These are phyloP conservation scores for Phrynosoma blainvillii DNA, from an alignment of 2,113 vertebrate species.

Conservation along the genomic window DNA sequence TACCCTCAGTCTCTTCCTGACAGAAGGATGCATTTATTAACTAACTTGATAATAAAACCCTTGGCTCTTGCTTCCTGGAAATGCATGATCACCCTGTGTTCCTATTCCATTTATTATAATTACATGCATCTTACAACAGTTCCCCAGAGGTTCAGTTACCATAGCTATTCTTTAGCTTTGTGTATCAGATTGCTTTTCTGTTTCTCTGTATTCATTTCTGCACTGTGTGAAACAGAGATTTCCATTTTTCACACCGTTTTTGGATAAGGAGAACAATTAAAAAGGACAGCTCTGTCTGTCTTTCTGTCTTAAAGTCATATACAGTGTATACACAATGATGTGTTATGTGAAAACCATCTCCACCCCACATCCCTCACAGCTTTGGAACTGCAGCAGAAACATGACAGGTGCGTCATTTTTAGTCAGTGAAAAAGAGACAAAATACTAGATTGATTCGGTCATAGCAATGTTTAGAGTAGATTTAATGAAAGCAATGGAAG, in stretches of 20 bases:
- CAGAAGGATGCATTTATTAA: background rate
- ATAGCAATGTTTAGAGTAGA: background rate
- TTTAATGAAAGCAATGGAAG: background rate
- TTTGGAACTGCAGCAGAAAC: background rate
- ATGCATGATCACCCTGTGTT: background rate
- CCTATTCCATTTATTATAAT: slow-evolving; percentile 1
- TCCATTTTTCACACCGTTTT: slow-evolving; percentile 13
- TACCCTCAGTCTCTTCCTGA: background rate
- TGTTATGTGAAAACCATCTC: background rate
- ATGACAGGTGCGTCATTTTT: background rate
- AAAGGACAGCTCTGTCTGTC: background rate
- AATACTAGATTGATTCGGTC: background rate
- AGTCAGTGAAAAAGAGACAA: background rate
- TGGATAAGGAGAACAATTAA: slow-evolving; percentile 16
- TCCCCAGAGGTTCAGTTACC: background rate
- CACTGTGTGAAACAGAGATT: background rate
- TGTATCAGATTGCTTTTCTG: background rate
- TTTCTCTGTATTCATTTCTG: slow-evolving; percentile 7
- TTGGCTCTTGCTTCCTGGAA: background rate
- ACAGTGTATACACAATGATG: background rate
- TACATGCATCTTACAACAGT: background rate
- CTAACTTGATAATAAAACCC: background rate
- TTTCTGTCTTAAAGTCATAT: background rate
- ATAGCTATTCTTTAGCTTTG: background rate
- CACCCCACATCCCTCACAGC: background rate